Evolutionary conservation across 2,888 invertebrate genomes (phyloP).

Genomic region (Nycteola revayana): DNA sequence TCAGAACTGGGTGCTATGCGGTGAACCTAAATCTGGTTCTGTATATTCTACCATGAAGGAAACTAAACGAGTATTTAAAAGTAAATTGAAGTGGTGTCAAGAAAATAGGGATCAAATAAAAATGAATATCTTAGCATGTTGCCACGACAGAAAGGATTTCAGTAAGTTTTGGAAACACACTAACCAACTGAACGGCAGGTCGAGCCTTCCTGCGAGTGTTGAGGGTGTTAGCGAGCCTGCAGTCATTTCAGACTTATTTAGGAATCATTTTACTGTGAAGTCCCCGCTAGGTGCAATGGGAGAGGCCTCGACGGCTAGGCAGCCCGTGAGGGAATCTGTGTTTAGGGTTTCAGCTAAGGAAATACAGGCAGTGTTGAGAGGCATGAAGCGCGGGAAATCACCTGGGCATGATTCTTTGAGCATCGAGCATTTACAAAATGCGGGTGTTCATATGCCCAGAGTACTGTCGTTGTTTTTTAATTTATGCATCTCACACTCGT

Average conservation of each 20-base stretch:
- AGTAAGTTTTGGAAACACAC: slow-evolving; percentile 1
- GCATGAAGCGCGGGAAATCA: not conserved
- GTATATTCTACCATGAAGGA: not conserved
- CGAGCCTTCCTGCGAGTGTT: slow-evolving; percentile 1
- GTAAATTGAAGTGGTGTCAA: slow-evolving; percentile 1
- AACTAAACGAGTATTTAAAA: not conserved
- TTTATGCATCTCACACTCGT: not conserved
- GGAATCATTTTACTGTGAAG: no score
- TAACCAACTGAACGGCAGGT: not conserved
- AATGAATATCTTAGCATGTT: not conserved
- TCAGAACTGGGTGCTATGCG: not conserved
- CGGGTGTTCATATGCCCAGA: not conserved
- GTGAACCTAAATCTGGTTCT: not conserved
- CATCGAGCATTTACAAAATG: not conserved
- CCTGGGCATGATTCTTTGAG: not conserved
- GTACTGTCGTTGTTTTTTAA: not conserved
- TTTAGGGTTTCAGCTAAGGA: not conserved
- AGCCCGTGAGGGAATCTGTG: not conserved
- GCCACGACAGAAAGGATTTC: not conserved
- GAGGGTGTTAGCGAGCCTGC: slow-evolving; percentile 1
- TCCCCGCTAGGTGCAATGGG: not conserved
- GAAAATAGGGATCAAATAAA: no score
- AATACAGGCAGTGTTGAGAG: not conserved
- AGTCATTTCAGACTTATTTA: slow-evolving; percentile 1
- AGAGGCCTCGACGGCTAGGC: not conserved